Base-by-base conservation (phyloP, 2,888 invertebrate species). In the Alcis repandata region DNA sequence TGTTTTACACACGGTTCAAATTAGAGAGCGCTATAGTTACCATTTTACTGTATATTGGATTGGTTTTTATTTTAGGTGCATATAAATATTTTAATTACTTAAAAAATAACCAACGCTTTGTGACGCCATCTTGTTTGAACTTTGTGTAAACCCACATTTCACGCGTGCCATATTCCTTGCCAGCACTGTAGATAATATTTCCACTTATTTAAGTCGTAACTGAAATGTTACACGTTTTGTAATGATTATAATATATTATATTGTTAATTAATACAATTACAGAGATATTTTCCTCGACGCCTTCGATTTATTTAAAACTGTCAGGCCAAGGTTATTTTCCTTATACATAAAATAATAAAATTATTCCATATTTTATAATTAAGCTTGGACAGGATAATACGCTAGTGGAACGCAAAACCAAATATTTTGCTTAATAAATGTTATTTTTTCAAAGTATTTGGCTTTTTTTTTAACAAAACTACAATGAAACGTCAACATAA, bases 371-470 rank as follows among this genome's bases (percentile, higher is more conserved):
- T 43, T 45, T 10, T 36, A 17, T 32, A 32, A 20, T 66, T 63
- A 59, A 62, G 11, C 38, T 19, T 32, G 19, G 57, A 61, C 36
- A 49, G 43, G 45, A 58, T 43, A 56, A 58, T 54, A 65, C 62
- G 71, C 71, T 75, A 73, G 74, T 75, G 74, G 72, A 66, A 80
- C 70, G 72, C 67, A 43, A 69, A 75, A 76, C 77, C 72, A 71
- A 73, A 73, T 75, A 78, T 70, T 75, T 80, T 75, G 61, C 74
- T 74, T 75, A 82, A 80, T 82, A 82, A 81, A 82, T 76, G 72
- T 78, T 76, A 71, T 77, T 76, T 80, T 79, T 75, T 72, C 71
- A 59, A 72, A 59, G 65, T 53, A 43, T 59, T 67, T 59, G 38
- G 46, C 70, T 78, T 76, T 74, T 69, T 70, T 67, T 66, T 43